Evolutionary conservation across 2,888 invertebrate species (phyloP), one percentile per base, ranked within the genome.

Genomic region (Sarcophaga caerulescens): DNA sequence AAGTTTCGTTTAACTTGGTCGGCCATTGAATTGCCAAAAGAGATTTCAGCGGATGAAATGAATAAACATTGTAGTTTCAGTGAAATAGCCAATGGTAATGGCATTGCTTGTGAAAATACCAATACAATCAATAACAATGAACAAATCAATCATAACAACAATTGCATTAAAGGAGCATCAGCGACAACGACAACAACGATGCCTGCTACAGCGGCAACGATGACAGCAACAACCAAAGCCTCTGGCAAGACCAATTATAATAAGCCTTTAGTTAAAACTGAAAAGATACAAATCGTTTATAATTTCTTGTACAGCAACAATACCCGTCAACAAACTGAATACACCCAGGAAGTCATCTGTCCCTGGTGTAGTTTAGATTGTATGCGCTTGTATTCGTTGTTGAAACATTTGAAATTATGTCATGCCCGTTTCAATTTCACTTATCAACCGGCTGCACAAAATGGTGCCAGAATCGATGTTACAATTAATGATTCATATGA

Each of bases 341-440:
- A 98, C 12, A 96, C 98, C 87, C 97, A 97, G 90, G 98, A 98
- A 94, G 94, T 98, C 74, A 96, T 97, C 91, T 99, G 99, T 92
- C 99, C 99, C 1, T 99, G 99, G 99, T 99, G 99, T 92, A 97
- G 97, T 8, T 94, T 99, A 23, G 97, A 98, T 93, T 99, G 98
- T 90, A 95, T 96, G 77, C 95, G 96, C 57, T 94, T 99, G 25
- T 98, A 98, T 93, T 96, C 97, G 0, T 94, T 99, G 88, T 94
- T 99, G 60, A 99, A 98, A 92, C 99, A 99, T 93, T 95, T 99
- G 79, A 98, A 98, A 92, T 94, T 98, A 66, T 98, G 98, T 92
- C 99, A 99, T 94, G 96, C 98, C 4, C 95, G 99, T 89, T 98
- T 99, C 93, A 97, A 97, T 89, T 99, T 99, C 91, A 97, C 97